Conservation (phyloP, 2,113 vertebrate genomes). For the Lagopus muta region DNA sequence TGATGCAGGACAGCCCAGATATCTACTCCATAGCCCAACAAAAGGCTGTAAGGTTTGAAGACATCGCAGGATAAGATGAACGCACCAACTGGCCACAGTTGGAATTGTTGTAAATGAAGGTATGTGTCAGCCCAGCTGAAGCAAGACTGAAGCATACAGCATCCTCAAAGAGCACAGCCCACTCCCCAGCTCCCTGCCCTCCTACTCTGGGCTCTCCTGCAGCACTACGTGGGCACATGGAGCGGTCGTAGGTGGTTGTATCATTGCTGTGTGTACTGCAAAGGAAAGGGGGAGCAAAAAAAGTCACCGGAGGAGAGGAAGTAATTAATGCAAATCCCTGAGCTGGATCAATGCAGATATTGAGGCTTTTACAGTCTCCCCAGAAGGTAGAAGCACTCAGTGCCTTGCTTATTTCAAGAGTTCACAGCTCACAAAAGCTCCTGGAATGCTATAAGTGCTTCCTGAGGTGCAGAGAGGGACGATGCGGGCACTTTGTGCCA, state of each 20-base stretch:
- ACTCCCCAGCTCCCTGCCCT: background rate
- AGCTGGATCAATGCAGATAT: conserved; percentile 1
- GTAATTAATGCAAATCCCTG: conserved; percentile 39
- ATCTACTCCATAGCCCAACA: background rate
- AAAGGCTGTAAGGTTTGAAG: background rate
- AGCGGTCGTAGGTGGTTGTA: rapidly evolving
- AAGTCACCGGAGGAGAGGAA: background rate
- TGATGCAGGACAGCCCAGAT: background rate
- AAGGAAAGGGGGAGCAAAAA: background rate
- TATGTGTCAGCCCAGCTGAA: background rate
- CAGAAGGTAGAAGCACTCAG: conserved; percentile 7
- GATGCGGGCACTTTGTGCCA: rapidly evolving
- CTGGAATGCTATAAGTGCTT: background rate
- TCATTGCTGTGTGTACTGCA: background rate
- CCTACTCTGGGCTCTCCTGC: background rate
- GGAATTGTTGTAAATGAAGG: background rate
- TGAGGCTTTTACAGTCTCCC: background rate
- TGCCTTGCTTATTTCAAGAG: background rate
- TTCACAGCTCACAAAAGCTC: background rate
- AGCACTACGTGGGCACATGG: rapidly evolving
- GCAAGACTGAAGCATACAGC: background rate
- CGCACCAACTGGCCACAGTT: too few species aligned
- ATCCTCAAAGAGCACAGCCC: background rate
- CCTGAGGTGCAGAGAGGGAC: rapidly evolving
- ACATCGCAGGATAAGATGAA: background rate